Conservation (phyloP, 2,797 vertebrate genomes). For the Crenichthys baileyi region DNA sequence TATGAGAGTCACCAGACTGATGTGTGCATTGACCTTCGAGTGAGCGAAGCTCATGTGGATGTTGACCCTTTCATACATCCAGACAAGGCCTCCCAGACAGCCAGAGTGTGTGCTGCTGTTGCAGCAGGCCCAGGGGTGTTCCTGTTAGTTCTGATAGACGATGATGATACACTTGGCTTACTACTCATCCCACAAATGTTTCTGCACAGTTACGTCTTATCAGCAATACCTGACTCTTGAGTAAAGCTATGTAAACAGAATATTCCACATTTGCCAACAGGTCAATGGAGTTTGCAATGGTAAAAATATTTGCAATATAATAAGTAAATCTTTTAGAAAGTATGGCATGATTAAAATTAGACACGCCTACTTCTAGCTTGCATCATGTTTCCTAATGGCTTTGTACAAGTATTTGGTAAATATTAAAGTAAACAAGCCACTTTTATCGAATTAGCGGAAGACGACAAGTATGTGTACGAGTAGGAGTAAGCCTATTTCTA, state of each 20-base stretch:
- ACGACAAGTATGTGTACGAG: too few species aligned
- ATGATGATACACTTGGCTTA: constrained; percentile 46
- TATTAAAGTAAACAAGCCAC: constrained; percentile 65
- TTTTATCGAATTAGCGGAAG: constrained; percentile 32
- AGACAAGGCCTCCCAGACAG: constrained; percentile 56
- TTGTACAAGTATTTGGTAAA: constrained; percentile 64
- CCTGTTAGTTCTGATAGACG: constrained; percentile 60
- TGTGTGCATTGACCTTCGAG: constrained; percentile 64
- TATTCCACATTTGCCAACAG: neutral
- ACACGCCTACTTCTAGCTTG: constrained; percentile 19
- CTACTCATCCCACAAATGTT: constrained; percentile 35
- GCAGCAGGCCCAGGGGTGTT: constrained; percentile 42
- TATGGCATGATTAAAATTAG: neutral
- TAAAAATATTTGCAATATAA: neutral
- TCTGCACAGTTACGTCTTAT: constrained; percentile 29
- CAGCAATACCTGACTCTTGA: constrained; percentile 13
- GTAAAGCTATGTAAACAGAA: neutral
- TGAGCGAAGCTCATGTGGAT: constrained; percentile 50
- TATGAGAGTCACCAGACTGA: constrained; percentile 48
- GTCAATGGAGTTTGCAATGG: neutral
- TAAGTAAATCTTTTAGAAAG: neutral
- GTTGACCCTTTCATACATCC: constrained; percentile 66
- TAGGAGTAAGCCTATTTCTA: neutral
- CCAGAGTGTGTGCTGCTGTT: constrained; percentile 33
- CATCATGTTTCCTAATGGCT: constrained; percentile 54